Percentiles rank a stretch among this genome's conserved stretches.
phyloP scores from a whole-genome alignment of 2,888 invertebrate species.

The Noctua fimbriata region DNA sequence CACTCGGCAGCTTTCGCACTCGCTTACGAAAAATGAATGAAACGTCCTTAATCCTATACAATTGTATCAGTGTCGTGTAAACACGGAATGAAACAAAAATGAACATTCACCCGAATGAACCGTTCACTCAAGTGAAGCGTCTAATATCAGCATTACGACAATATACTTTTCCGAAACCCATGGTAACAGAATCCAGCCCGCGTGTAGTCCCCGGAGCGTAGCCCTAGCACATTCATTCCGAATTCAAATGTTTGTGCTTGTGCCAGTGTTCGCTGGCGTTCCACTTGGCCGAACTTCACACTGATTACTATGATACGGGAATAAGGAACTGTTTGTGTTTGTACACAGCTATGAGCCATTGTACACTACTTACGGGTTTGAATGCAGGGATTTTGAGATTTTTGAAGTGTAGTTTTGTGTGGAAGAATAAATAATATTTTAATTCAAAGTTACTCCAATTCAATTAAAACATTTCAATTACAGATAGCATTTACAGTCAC shows the following conservation, averaged over 20 bases:
- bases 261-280: conserved; percentile 42
- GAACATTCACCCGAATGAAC: neutral
- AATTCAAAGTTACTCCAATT: neutral
- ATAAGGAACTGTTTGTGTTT: conserved; percentile 44
- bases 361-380: conserved; percentile 4
- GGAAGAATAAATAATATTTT: neutral
- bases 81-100: neutral
- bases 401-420: neutral
- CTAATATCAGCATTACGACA: conserved; percentile 22
- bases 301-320: conserved; percentile 53
- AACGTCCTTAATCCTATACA: neutral
- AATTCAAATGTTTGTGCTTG: conserved; percentile 61
- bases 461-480: no score
- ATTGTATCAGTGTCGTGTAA: neutral
- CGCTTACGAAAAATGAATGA: neutral
- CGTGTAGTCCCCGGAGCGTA: conserved; percentile 40
- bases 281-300: conserved; percentile 43
- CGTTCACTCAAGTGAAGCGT: neutral
- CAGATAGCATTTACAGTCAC: neutral
- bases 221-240: conserved; percentile 44
- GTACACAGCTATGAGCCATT: conserved; percentile 3
- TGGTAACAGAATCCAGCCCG: conserved; percentile 44
- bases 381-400: conserved; percentile 14
- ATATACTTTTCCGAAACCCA: conserved; percentile 33
- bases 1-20: neutral